A percentile compares a stretch with the other conserved stretches of the same genome.
These are phyloP conservation scores for Lasioglossum vierecki DNA, from an alignment of 2,888 invertebrate genomes.

Conservation along the genomic window DNA sequence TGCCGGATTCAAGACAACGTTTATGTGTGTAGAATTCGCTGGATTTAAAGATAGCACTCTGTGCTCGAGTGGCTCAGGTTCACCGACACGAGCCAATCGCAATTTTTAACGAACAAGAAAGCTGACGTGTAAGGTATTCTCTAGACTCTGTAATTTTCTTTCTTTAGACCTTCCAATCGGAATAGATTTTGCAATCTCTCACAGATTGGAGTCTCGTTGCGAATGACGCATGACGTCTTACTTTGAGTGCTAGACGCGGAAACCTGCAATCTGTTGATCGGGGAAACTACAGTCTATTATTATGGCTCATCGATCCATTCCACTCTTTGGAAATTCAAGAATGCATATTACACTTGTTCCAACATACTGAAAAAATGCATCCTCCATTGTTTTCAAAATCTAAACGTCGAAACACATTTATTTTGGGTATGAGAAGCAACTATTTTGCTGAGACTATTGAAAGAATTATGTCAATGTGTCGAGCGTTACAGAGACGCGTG, in stretches of 20 bases:
- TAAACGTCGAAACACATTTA: not conserved
- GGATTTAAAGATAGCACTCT: not conserved
- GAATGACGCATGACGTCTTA: not conserved
- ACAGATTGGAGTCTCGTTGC: not conserved
- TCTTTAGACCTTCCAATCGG: not conserved
- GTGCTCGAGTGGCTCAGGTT: not conserved
- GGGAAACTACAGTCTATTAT: slow-evolving; percentile 1
- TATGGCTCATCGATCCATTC: not conserved
- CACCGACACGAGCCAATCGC: not conserved
- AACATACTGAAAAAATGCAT: not conserved
- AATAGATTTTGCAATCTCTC: not conserved
- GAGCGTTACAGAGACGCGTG: not conserved
- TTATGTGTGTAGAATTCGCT: not conserved
- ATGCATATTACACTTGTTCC: not conserved
- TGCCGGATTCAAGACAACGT: not conserved
- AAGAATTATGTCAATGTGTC: not conserved
- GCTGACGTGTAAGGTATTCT: not conserved
- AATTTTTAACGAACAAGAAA: not conserved
- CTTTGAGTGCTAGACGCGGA: not conserved
- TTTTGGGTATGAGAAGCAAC: not conserved
- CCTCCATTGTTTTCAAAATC: not conserved
- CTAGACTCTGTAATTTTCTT: not conserved
- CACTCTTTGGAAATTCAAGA: not conserved
- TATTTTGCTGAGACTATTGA: not conserved
- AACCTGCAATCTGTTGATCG: slow-evolving; percentile 25